phyloP scores from a whole-genome alignment of 2,797 vertebrate genomes.

The Glyptemys insculpta region DNA sequence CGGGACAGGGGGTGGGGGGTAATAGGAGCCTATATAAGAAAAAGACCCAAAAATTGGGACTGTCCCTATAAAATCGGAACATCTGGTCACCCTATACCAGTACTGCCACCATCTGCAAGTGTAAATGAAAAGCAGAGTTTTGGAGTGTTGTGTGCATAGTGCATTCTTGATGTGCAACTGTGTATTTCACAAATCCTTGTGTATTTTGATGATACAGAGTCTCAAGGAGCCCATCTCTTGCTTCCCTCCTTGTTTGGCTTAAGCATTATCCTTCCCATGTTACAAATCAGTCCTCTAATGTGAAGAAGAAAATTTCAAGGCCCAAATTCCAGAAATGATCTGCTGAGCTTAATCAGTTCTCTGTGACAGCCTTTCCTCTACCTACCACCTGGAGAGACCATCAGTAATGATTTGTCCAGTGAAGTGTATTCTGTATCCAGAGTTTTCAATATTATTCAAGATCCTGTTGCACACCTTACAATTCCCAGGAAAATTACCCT shows the following conservation, averaged over 20 bases:
- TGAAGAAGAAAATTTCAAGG: slow-evolving; percentile 18
- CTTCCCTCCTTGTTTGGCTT: slow-evolving; percentile 38
- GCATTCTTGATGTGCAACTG: not conserved
- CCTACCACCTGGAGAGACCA: slow-evolving; percentile 17
- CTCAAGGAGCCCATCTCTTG: not conserved
- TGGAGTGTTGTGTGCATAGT: not conserved
- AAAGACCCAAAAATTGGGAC: too few species aligned
- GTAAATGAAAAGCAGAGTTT: not conserved
- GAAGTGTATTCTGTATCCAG: accelerated
- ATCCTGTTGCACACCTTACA: not conserved
- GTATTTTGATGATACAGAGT: slow-evolving; percentile 49
- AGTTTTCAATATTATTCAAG: not conserved
- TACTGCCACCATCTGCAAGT: not conserved
- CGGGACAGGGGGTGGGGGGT: too few species aligned
- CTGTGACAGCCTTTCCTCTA: slow-evolving; percentile 17
- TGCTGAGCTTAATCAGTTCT: slow-evolving; percentile 38
- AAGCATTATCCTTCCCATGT: not conserved
- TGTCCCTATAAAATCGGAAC: too few species aligned
- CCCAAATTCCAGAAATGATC: slow-evolving; percentile 35
- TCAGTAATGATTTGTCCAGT: not conserved
- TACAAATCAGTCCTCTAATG: not conserved
- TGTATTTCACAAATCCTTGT: not conserved
- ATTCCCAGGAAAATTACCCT: not conserved
- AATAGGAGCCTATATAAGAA: too few species aligned
- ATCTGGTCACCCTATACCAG: not conserved